Evolutionary conservation across 2,888 invertebrate genomes (phyloP).

Genomic region (Ichneumon xanthorius): DNA sequence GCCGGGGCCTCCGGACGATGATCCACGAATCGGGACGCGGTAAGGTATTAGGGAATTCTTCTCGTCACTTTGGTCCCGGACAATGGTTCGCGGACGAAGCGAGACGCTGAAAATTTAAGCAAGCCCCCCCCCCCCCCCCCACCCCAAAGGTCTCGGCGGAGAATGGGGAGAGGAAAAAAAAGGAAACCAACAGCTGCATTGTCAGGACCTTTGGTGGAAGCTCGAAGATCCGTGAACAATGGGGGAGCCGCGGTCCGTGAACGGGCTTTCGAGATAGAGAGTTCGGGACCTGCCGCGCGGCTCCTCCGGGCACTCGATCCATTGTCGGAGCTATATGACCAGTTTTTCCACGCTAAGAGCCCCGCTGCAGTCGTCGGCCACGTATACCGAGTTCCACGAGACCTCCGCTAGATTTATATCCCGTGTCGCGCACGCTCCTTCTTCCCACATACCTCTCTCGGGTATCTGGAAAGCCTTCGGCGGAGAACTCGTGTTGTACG

Average conservation of each 20-base stretch:
- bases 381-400: constrained; percentile 23
- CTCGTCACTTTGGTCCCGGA: constrained; percentile 34
- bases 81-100: constrained; percentile 25
- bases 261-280: constrained; percentile 31
- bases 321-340: constrained; percentile 62
- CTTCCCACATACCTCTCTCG: constrained; percentile 5
- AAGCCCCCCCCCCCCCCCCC: no score
- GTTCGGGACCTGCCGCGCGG: constrained; percentile 59
- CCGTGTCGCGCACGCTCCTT: constrained; percentile 18
- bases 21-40: not conserved
- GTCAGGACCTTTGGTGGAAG: constrained; percentile 48
- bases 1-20: not conserved
- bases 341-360: constrained; percentile 64
- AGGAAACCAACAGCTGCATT: constrained; percentile 61
- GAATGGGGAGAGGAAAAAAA: constrained; percentile 31
- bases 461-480: constrained; percentile 49
- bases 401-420: constrained; percentile 35
- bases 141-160: not conserved
- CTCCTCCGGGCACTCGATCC: constrained; percentile 54
- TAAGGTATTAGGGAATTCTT: constrained; percentile 51
- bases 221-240: constrained; percentile 26
- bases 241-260: constrained; percentile 32
- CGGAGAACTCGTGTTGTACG: constrained; percentile 25
- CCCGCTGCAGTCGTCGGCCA: constrained; percentile 27
- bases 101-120: constrained; percentile 48